Conservation (phyloP, 1,140 invertebrate species). For the Brachionus plicatilis region DNA sequence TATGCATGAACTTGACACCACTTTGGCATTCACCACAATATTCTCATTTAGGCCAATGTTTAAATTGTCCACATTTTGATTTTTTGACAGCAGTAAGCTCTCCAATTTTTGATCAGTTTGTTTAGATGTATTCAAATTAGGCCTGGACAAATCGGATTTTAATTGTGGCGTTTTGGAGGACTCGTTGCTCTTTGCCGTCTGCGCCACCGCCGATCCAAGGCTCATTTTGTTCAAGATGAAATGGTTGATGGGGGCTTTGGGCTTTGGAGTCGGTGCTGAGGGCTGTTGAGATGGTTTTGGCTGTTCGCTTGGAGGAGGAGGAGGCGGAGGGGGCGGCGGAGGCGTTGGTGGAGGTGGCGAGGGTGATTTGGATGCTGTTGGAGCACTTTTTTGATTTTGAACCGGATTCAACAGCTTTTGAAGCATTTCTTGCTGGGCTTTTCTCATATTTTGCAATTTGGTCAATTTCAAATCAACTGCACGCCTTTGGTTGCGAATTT, state of each 20-base stretch:
- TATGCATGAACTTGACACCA: neutral
- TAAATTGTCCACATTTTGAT: neutral
- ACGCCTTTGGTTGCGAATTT: neutral
- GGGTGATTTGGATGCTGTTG: neutral
- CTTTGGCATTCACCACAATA: conserved; percentile 10
- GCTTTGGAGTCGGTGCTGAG: neutral
- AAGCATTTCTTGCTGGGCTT: conserved; percentile 17
- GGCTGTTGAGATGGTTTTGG: neutral
- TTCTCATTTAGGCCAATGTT: neutral
- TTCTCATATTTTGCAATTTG: conserved; percentile 19
- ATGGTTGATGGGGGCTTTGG: neutral
- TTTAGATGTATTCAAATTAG: conserved; percentile 21
- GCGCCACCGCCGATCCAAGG: neutral
- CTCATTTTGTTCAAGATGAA: neutral
- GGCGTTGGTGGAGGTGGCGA: neutral
- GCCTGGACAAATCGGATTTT: neutral
- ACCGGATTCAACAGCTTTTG: neutral
- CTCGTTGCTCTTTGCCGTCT: neutral
- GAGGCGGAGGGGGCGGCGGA: neutral
- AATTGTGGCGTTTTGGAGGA: neutral
- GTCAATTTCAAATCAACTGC: neutral
- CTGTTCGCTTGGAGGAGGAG: neutral
- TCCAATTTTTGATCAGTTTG: neutral
- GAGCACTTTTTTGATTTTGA: neutral
- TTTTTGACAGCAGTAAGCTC: neutral